Conservation (phyloP, 2,113 vertebrate genomes). For the Otus sunia region DNA sequence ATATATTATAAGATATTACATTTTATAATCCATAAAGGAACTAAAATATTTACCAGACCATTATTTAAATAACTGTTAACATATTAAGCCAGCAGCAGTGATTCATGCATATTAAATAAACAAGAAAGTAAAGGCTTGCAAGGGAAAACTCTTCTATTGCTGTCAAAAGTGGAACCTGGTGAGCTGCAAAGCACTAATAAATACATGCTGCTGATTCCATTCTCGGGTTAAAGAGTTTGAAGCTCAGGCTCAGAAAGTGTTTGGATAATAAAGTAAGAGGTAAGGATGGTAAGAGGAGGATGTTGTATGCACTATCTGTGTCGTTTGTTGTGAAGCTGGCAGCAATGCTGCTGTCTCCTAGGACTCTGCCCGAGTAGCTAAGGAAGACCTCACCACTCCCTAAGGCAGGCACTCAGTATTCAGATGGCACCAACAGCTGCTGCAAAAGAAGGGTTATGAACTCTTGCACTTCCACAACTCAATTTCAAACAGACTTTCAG, state of each 20-base stretch:
- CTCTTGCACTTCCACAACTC: conserved; percentile 40
- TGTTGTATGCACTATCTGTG: background rate
- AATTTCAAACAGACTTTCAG: background rate
- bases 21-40: background rate
- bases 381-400: background rate
- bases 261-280: background rate
- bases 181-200: background rate
- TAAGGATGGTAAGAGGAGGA: no score
- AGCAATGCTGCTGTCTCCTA: background rate
- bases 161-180: background rate
- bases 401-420: background rate
- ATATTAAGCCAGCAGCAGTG: background rate
- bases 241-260: background rate
- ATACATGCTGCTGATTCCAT: background rate
- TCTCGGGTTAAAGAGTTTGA: background rate
- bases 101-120: background rate
- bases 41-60: background rate
- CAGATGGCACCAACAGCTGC: background rate
- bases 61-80: conserved; percentile 7
- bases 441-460: conserved; percentile 44
- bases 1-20: background rate
- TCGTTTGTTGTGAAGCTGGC: background rate
- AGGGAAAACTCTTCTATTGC: background rate
- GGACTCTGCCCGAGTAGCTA: background rate
- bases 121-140: background rate